These are phyloP conservation scores for Lagopus muta DNA, from an alignment of 2,113 vertebrate species.

Conservation along the genomic window DNA sequence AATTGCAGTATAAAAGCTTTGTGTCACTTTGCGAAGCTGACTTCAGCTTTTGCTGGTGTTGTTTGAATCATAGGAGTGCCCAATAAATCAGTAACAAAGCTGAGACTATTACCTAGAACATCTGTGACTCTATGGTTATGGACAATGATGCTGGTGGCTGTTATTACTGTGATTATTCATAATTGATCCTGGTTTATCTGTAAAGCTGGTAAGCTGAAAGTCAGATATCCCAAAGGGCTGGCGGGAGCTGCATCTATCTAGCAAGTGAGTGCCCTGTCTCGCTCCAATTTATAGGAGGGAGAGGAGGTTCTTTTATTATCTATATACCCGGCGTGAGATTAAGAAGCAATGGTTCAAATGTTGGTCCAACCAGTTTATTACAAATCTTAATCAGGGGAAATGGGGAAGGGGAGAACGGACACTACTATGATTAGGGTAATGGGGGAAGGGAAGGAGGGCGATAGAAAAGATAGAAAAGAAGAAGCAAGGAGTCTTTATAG, in stretches of 20 bases:
- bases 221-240: neutral
- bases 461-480: too few relatives aligned
- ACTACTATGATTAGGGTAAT: too few relatives aligned
- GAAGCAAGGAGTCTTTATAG: too few relatives aligned
- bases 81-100: neutral
- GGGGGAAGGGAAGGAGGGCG: too few relatives aligned
- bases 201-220: neutral
- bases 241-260: neutral
- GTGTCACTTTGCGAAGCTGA: neutral
- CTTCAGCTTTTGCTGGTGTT: neutral
- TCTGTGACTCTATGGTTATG: neutral
- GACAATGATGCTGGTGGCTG: accelerated
- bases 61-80: neutral
- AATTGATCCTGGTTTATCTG: neutral
- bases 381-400: too few relatives aligned
- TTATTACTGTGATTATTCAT: neutral
- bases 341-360: too few relatives aligned
- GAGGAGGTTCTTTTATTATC: too few relatives aligned
- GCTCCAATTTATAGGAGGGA: too few relatives aligned
- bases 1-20: neutral
- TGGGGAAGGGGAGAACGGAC: too few relatives aligned
- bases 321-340: too few relatives aligned
- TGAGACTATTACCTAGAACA: neutral
- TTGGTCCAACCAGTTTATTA: too few relatives aligned
- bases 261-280: neutral